These are phyloP conservation scores for Cyanistes caeruleus DNA, from an alignment of 2,113 vertebrate genomes.

Conservation along the genomic window DNA sequence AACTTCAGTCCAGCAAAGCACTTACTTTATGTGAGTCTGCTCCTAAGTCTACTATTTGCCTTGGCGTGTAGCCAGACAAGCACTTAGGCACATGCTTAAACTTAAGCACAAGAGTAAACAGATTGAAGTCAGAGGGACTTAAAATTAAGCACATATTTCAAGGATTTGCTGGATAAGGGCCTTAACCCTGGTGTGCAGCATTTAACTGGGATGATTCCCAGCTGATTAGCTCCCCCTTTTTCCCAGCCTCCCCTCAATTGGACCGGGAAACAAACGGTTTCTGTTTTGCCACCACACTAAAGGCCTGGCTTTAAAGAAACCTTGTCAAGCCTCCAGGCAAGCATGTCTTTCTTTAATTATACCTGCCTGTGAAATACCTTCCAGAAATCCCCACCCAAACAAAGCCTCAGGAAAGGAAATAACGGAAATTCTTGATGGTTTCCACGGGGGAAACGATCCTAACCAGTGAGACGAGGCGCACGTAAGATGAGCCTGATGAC, in stretches of 20 bases:
- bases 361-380: slow-evolving; percentile 66
- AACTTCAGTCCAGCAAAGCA: neutral
- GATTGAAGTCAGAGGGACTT: slow-evolving; percentile 52
- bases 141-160: slow-evolving; percentile 62
- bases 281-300: neutral
- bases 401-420: slow-evolving; percentile 66
- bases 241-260: neutral
- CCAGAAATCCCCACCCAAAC: slow-evolving; percentile 69
- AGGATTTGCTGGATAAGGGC: slow-evolving; percentile 55
- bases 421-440: slow-evolving; percentile 63
- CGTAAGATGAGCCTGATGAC: slow-evolving; percentile 40
- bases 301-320: slow-evolving; percentile 24
- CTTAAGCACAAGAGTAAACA: slow-evolving; percentile 65
- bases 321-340: slow-evolving; percentile 14
- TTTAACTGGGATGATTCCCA: slow-evolving; percentile 40
- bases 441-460: slow-evolving; percentile 22
- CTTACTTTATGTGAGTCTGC: neutral
- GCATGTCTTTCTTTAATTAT: slow-evolving; percentile 53
- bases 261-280: slow-evolving; percentile 4
- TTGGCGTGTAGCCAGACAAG: slow-evolving; percentile 45
- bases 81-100: slow-evolving; percentile 65
- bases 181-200: neutral
- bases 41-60: neutral
- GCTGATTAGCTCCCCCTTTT: slow-evolving; percentile 18
- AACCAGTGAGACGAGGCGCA: slow-evolving; percentile 39